phyloP scores from a whole-genome alignment of 2,797 vertebrate species.

The Microctenopoma stevenorrisi region DNA sequence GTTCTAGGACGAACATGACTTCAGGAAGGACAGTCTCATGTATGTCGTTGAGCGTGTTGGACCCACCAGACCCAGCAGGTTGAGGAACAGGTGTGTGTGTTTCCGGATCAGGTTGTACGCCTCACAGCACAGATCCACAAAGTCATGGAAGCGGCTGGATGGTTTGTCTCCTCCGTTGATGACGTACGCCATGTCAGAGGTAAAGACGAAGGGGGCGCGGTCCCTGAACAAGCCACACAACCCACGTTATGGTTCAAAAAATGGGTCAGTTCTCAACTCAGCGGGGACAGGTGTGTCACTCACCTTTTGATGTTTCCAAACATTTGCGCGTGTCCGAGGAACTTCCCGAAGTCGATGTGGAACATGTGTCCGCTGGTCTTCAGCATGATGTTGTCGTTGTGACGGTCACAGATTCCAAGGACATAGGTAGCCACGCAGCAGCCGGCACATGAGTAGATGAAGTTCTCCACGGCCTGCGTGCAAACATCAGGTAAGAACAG shows the following conservation, averaged over 20 bases:
- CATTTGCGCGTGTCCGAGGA: slow-evolving; percentile 98
- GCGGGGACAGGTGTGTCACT: slow-evolving; percentile 18
- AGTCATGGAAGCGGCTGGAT: slow-evolving; percentile 97
- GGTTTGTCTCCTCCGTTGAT: slow-evolving; percentile 98
- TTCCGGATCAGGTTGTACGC: slow-evolving; percentile 98
- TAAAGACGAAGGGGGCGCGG: slow-evolving; percentile 96
- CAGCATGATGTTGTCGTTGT: slow-evolving; percentile 99
- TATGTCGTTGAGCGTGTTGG: background rate
- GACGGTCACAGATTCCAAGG: slow-evolving; percentile 96
- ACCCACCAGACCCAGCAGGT: slow-evolving; percentile 94
- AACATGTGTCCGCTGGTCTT: slow-evolving; percentile 98
- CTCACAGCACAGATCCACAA: slow-evolving; percentile 97
- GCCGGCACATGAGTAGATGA: slow-evolving; percentile 97
- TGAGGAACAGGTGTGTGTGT: slow-evolving; percentile 96
- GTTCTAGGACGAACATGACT: no score
- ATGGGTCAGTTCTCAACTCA: no score
- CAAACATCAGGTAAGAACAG: background rate
- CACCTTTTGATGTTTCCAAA: slow-evolving; percentile 98
- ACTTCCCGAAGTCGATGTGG: slow-evolving; percentile 97
- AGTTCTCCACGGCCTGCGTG: slow-evolving; percentile 96
- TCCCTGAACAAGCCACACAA: slow-evolving; percentile 82
- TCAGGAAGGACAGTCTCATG: no score
- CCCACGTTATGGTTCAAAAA: background rate
- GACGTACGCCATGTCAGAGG: slow-evolving; percentile 98
- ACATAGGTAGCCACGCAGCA: slow-evolving; percentile 98